Evolutionary conservation across 1,140 invertebrate genomes (phyloP).

Genomic region (Aphidius ervi): DNA sequence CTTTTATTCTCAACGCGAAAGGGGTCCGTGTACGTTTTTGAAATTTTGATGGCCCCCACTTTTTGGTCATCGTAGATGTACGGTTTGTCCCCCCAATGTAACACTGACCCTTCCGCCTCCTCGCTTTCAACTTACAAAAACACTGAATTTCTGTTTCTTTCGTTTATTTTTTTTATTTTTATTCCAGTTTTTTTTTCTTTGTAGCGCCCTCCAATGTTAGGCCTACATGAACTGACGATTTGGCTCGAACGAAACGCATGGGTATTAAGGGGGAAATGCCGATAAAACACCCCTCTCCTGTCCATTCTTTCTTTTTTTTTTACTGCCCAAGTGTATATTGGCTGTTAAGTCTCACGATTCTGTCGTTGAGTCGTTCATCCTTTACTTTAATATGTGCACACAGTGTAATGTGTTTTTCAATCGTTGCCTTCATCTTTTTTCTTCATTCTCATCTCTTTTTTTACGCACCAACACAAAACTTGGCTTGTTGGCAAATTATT

Average conservation of each 20-base stretch:
- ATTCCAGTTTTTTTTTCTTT: not conserved
- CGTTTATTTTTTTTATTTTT: not conserved
- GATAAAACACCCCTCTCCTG: not conserved
- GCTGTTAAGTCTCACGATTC: not conserved
- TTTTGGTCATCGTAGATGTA: slow-evolving; percentile 6
- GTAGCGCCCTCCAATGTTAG: too few species aligned
- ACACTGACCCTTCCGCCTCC: not conserved
- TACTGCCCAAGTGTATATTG: not conserved
- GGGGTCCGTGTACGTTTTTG: slow-evolving; percentile 55
- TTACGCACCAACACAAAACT: too few species aligned
- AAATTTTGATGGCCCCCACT: slow-evolving; percentile 68
- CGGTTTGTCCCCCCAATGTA: slow-evolving; percentile 1
- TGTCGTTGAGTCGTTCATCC: slow-evolving; percentile 14
- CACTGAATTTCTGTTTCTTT: too few species aligned
- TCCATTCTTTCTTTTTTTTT: not conserved
- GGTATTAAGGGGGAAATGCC: too few species aligned
- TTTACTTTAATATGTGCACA: not conserved
- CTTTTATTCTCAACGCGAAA: slow-evolving; percentile 55
- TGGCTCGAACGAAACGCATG: too few species aligned
- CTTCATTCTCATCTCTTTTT: not conserved
- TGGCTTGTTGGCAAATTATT: too few species aligned
- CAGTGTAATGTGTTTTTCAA: not conserved
- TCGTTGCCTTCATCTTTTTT: not conserved
- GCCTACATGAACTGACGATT: too few species aligned
- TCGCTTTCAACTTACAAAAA: not conserved